Conservation (phyloP, 2,113 vertebrate genomes). For the Castor canadensis region DNA sequence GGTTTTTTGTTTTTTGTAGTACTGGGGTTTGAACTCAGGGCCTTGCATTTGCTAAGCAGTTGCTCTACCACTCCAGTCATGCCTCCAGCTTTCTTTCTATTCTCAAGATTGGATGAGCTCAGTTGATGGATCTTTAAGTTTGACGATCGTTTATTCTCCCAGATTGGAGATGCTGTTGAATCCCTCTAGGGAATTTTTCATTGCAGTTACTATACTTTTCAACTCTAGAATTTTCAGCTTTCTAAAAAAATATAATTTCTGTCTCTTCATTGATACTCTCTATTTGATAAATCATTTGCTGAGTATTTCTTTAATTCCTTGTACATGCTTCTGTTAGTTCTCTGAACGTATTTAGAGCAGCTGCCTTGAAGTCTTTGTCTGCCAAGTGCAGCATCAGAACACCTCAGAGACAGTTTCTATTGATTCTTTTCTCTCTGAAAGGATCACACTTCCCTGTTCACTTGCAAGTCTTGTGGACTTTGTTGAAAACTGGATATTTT, state of each 20-base stretch:
- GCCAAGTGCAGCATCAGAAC: not conserved
- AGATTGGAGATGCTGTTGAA: not conserved
- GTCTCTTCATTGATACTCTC: not conserved
- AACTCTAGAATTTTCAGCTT: constrained; percentile 18
- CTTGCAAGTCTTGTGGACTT: not conserved
- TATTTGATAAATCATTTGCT: not conserved
- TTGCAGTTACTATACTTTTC: not conserved
- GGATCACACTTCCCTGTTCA: not conserved
- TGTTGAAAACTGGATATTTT: constrained; percentile 46
- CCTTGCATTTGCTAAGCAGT: too few relatives aligned
- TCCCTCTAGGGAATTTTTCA: not conserved
- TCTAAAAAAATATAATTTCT: not conserved
- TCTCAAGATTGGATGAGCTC: not conserved
- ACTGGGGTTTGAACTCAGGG: too few relatives aligned
- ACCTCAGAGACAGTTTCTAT: not conserved
- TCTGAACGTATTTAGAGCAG: not conserved
- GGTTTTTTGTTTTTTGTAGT: too few relatives aligned
- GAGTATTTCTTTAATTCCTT: not conserved
- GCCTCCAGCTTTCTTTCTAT: not conserved
- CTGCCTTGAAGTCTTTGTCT: constrained; percentile 1
- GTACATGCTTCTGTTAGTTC: not conserved
- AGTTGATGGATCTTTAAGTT: not conserved
- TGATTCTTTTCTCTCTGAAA: not conserved
- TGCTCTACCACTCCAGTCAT: too few relatives aligned
- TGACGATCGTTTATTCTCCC: not conserved